phyloP scores from a whole-genome alignment of 1,140 invertebrate genomes.

The Delia radicum region DNA sequence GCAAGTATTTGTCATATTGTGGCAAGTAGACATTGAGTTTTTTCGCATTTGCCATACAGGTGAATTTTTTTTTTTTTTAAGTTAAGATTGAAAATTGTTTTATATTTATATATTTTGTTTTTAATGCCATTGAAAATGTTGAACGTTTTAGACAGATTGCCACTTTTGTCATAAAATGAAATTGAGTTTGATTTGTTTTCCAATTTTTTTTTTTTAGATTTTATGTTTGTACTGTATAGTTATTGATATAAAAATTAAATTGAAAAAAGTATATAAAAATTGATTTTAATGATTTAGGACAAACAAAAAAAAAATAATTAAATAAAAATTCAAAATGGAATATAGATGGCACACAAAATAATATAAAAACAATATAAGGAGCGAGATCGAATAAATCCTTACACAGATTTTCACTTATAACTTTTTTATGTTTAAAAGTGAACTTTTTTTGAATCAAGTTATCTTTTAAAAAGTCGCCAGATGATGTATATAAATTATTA shows the following conservation, averaged over 20 bases:
- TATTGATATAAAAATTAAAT: background rate
- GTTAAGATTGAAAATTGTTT: background rate
- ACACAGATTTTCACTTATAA: too few relatives aligned
- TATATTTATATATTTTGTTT: background rate
- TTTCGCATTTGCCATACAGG: background rate
- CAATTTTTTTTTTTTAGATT: background rate
- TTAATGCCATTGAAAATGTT: constrained; percentile 16
- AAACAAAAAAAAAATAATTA: background rate
- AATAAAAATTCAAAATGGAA: too few relatives aligned
- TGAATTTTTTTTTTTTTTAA: constrained; percentile 9
- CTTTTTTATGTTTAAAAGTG: too few relatives aligned
- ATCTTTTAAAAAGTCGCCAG: too few relatives aligned
- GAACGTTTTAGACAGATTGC: constrained; percentile 18
- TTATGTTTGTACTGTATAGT: background rate
- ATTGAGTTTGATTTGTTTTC: constrained; percentile 2
- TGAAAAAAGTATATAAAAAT: background rate
- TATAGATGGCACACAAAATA: too few relatives aligned
- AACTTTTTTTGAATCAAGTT: too few relatives aligned
- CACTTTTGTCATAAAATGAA: constrained; percentile 15
- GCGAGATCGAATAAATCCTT: too few relatives aligned
- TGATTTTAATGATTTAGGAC: background rate
- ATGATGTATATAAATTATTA: too few relatives aligned
- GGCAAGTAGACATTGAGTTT: constrained; percentile 14
- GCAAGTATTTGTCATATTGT: constrained; percentile 15
- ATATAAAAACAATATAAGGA: too few relatives aligned